These are phyloP conservation scores for Gallirallus australis DNA, from an alignment of 2,797 vertebrate species.

Conservation along the genomic window DNA sequence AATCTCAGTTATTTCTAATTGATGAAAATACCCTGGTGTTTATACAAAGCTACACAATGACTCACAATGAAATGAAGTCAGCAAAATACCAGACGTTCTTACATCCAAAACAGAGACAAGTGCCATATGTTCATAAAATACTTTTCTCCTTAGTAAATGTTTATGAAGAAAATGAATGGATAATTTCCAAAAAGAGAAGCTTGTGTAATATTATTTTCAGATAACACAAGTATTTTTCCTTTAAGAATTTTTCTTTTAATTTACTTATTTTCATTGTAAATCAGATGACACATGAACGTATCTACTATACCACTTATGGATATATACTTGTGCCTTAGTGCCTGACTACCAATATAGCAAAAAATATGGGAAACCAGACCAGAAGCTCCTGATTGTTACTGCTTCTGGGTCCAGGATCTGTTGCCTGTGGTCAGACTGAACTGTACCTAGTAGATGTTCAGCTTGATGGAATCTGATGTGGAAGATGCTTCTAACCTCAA, in stretches of 20 bases:
- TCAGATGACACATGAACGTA: background rate
- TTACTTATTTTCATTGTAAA: constrained; percentile 7
- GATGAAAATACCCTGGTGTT: constrained; percentile 82
- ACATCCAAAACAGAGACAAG: constrained; percentile 82
- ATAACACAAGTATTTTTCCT: constrained; percentile 56
- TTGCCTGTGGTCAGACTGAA: background rate
- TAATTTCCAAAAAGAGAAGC: constrained; percentile 65
- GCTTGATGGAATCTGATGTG: background rate
- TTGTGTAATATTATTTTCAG: constrained; percentile 70
- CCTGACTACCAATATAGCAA: background rate
- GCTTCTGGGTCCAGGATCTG: background rate
- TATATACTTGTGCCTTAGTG: background rate
- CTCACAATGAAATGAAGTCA: constrained; percentile 84
- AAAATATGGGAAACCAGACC: background rate
- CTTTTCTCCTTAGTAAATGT: constrained; percentile 83
- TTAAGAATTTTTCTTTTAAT: constrained; percentile 26
- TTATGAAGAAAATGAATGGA: constrained; percentile 76
- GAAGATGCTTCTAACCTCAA: background rate
- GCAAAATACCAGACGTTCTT: constrained; percentile 83
- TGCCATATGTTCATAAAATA: constrained; percentile 84
- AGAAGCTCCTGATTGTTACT: background rate
- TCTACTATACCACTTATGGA: background rate
- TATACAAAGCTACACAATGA: constrained; percentile 80
- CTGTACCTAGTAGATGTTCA: background rate
- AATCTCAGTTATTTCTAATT: constrained; percentile 82